Conservation (phyloP, 2,888 invertebrate genomes). For the Chamaedrilus cognettii region DNA sequence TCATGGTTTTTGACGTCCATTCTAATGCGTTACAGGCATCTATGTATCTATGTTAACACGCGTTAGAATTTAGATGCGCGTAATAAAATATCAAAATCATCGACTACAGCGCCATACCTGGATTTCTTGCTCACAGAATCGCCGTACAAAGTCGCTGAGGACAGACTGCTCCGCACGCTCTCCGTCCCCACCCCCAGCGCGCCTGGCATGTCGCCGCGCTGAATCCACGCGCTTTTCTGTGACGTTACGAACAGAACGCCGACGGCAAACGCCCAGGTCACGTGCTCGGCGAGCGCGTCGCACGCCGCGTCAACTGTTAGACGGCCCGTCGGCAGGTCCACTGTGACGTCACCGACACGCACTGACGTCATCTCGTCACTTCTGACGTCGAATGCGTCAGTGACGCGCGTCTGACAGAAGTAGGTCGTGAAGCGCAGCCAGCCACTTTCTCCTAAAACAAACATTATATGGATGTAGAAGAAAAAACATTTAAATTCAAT, state of each 20-base stretch:
- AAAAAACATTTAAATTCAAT: too few relatives aligned
- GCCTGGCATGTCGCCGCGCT: slow-evolving; percentile 4
- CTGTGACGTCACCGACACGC: slow-evolving; percentile 15
- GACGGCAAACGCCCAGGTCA: slow-evolving; percentile 33
- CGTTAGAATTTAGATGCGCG: too few relatives aligned
- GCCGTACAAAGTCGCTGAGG: slow-evolving; percentile 1
- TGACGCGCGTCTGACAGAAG: slow-evolving; percentile 10
- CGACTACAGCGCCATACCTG: neutral
- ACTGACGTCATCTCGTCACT: slow-evolving; percentile 31
- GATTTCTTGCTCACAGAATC: neutral
- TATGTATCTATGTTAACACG: too few relatives aligned
- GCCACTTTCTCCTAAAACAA: too few relatives aligned
- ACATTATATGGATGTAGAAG: too few relatives aligned
- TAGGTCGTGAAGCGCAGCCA: slow-evolving; percentile 8
- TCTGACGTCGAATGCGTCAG: slow-evolving; percentile 10
- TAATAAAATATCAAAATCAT: too few relatives aligned
- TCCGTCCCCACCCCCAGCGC: slow-evolving; percentile 4
- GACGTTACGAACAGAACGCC: slow-evolving; percentile 30
- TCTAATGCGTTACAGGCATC: too few relatives aligned
- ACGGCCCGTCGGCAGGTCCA: slow-evolving; percentile 34
- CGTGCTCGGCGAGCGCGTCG: slow-evolving; percentile 20
- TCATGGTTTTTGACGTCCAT: too few relatives aligned
- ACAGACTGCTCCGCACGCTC: slow-evolving; percentile 26
- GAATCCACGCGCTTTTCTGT: too few relatives aligned
- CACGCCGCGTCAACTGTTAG: slow-evolving; percentile 22